Base-by-base conservation (phyloP, 2,113 vertebrate genomes). In the Paramisgurnus dabryanus region DNA sequence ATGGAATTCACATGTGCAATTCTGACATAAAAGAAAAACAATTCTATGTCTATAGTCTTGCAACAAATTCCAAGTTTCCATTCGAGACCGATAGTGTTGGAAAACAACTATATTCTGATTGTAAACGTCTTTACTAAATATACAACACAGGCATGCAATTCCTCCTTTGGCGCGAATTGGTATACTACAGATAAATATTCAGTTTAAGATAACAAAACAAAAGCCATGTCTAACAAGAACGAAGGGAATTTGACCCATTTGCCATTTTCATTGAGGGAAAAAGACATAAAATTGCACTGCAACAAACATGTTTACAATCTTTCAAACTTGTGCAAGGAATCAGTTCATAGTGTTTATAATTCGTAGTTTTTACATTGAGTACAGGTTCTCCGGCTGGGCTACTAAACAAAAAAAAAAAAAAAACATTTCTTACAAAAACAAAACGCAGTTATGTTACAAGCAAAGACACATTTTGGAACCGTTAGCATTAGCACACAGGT, bases 1-100 rank as follows among this genome's bases (percentile, higher is more conserved):
- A 96, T 96, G 95, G 96, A 98, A 97, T 98, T 99, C 97, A 99
- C 96, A 98, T 96, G 94, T 96, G 96, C 96, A 98, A 97, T 97
- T 97, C 95, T 95, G 96, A 97, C 96, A 95, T 95, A 94, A 66
- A 94, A 89, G 95, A 34, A 3, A 93, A 95, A 95, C 95, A 96
- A 96, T 96, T 96, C 95, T 96, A 98, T 97, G 90, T 95, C 93
- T 90, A 96, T 95, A 96, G 96, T 95, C 93, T 96, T 96, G 96
- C 95, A 95, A 71, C 94, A 93, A 94, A 95, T 97, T 95, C 90
- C 93, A 96, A 97, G 95, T 58, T 53, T 97, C 95, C 96, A 95
- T 93, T 91, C 88, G 89, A 91, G 94, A 95, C 92, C 91, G 95
- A 89, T 82, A 87, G 87, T 90, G 91, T 15, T 69, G 90, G 92